A percentile compares a stretch with the other conserved stretches of the same genome.
Conservation (phyloP, 53 echinoderm and acorn worm genomes). For the Holothuria scabra region DNA sequence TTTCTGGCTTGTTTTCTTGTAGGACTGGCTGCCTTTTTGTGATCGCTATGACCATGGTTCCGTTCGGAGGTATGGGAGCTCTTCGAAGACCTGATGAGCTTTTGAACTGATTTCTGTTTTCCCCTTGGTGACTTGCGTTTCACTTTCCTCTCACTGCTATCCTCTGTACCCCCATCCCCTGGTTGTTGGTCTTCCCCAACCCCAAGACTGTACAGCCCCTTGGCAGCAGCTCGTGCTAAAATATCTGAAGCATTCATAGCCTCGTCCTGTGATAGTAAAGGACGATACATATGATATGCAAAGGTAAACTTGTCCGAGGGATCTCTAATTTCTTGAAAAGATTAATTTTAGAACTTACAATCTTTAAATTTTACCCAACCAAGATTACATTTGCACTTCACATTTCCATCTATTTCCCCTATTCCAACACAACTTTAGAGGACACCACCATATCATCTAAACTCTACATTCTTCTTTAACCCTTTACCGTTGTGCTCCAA, state of each 20-base stretch:
- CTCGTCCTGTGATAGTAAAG: slow-evolving; percentile 65
- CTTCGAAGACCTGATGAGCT: slow-evolving; percentile 47
- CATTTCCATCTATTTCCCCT: no score
- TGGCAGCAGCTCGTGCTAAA: slow-evolving; percentile 91
- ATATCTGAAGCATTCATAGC: slow-evolving; percentile 94
- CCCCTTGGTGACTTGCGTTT: slow-evolving; percentile 58
- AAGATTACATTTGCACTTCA: no score
- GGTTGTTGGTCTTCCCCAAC: slow-evolving; percentile 30
- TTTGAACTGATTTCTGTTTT: slow-evolving; percentile 52
- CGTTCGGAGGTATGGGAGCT: slow-evolving; percentile 21
- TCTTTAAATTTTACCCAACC: no score
- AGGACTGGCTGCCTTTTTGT: slow-evolving; percentile 13
- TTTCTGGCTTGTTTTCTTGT: slow-evolving; percentile 61
- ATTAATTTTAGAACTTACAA: no score
- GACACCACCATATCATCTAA: no score
- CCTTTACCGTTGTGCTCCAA: no score
- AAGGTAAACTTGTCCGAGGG: no score
- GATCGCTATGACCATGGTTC: slow-evolving; percentile 16
- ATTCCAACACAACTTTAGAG: no score
- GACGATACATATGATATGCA: no score
- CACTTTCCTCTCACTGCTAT: slow-evolving; percentile 56
- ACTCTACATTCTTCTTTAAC: no score
- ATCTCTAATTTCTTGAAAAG: no score
- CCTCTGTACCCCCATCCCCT: slow-evolving; percentile 44
- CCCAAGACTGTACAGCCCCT: slow-evolving; percentile 82